phyloP scores from a whole-genome alignment of 2,888 invertebrate genomes.

The Spodoptera exigua region DNA sequence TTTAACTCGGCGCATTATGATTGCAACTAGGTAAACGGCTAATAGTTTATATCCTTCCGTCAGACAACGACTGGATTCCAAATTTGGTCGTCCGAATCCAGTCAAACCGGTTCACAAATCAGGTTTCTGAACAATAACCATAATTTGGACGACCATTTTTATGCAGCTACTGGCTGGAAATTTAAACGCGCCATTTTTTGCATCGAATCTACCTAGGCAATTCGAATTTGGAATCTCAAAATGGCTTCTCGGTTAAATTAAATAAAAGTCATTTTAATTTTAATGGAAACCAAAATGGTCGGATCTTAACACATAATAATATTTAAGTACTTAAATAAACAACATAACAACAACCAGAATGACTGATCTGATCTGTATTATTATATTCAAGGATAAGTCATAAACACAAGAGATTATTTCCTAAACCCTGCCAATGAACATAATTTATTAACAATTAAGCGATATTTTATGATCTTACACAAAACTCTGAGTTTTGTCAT shows the following conservation, averaged over 20 bases:
- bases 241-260: constrained; percentile 3
- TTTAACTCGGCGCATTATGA: constrained; percentile 17
- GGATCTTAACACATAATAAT: no score
- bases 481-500: constrained; percentile 2
- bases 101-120: constrained; percentile 40
- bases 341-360: no score
- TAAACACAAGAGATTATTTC: constrained; percentile 26
- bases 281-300: no score
- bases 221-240: constrained; percentile 33
- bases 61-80: constrained; percentile 26
- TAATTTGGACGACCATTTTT: constrained; percentile 40
- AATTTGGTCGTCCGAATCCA: constrained; percentile 35
- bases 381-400: constrained; percentile 9
- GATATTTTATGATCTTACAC: constrained; percentile 35
- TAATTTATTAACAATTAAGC: constrained; percentile 29
- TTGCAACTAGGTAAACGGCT: constrained; percentile 40
- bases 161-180: constrained; percentile 31
- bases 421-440: constrained; percentile 28
- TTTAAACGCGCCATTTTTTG: constrained; percentile 1
- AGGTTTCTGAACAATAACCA: constrained; percentile 44
- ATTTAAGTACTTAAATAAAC: no score
- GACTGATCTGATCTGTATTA: not conserved
- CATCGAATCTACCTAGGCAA: not conserved
- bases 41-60: constrained; percentile 42
- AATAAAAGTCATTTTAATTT: no score